Base-by-base conservation (phyloP, 2,113 vertebrate species). In the Festucalex cinctus region DNA sequence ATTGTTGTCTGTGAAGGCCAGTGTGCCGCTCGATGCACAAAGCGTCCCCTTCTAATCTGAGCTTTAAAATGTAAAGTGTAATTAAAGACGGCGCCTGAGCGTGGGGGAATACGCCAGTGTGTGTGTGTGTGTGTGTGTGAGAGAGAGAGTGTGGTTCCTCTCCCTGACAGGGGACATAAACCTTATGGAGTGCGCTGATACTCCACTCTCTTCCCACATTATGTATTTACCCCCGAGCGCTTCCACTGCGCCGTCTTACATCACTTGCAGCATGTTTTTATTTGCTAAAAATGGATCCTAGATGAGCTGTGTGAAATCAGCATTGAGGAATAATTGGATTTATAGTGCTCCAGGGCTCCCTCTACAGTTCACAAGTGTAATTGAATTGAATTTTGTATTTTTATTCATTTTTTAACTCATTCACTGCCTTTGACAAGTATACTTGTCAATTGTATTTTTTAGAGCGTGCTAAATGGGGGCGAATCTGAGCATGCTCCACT, bases 31-130 rank as follows among this genome's bases (percentile, higher is more conserved):
- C 86, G 12, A 88, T 88, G 89, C 83, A 77, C 74, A 82, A 72
- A 80, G 85, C 70, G 71, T 63, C 74, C 68, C 80, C 69, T 70
- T 73, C 74, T 91, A 91, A 91, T 89, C 88, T 84, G 78, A 76
- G 74, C 73, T 89, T 88, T 86, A 84, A 82, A 88, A 88, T 85
- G 86, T 86, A 85, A 83, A 86, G 80, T 86, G 81, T 88, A 89
- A 91, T 91, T 90, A 91, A 92, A 88, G 80, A 82, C 77, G 64
- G 74, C 65, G 73, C 26, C 57, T 39, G 41, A 65, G 65, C 74
- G 41, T 65, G 44, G 41, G 74, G 36, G 72, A 46, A 61, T 70
- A 68, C 75, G 77, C 87, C 79, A 58, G 39, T 41, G 36, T 24
- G 14, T 5, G 17, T 8, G 13, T 80, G 75, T 66, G 39, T 41